Percentiles rank a stretch among this genome's conserved stretches.
Conservation (phyloP, 2,888 invertebrate genomes). For the Dilophus febrilis region DNA sequence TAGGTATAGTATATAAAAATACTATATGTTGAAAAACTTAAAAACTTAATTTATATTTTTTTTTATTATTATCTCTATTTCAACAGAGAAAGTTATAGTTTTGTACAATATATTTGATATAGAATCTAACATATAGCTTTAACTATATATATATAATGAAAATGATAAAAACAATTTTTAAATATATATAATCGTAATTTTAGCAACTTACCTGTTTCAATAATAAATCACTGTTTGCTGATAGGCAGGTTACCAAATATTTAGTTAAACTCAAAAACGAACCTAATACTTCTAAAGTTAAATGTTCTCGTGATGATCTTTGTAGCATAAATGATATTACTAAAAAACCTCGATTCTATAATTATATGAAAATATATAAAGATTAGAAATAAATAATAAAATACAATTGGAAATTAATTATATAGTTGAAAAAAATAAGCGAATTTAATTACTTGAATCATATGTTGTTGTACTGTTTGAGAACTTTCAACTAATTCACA, state of each 20-base stretch:
- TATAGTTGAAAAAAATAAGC: background rate
- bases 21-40: too few relatives aligned
- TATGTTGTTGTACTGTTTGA: conserved; percentile 95
- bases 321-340: conserved; percentile 96
- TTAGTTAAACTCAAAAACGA: conserved; percentile 84
- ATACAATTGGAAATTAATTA: background rate
- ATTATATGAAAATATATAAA: background rate
- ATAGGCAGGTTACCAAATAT: conserved; percentile 82
- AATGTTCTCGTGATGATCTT: conserved; percentile 79
- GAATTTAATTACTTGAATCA: conserved; percentile 53
- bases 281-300: conserved; percentile 83
- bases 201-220: conserved; percentile 63
- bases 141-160: too few relatives aligned
- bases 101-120: too few relatives aligned
- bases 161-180: too few relatives aligned
- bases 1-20: too few relatives aligned
- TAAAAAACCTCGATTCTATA: conserved; percentile 78
- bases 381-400: background rate
- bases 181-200: too few relatives aligned
- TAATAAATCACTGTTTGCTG: conserved; percentile 79
- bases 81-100: too few relatives aligned
- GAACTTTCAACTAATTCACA: conserved; percentile 95
- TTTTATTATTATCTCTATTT: too few relatives aligned
- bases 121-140: too few relatives aligned
- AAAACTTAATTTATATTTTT: too few relatives aligned